Evolutionary conservation across 2,888 invertebrate genomes (phyloP), one percentile per base, ranked within the genome.

Genomic region (Acrobasis repandana): DNA sequence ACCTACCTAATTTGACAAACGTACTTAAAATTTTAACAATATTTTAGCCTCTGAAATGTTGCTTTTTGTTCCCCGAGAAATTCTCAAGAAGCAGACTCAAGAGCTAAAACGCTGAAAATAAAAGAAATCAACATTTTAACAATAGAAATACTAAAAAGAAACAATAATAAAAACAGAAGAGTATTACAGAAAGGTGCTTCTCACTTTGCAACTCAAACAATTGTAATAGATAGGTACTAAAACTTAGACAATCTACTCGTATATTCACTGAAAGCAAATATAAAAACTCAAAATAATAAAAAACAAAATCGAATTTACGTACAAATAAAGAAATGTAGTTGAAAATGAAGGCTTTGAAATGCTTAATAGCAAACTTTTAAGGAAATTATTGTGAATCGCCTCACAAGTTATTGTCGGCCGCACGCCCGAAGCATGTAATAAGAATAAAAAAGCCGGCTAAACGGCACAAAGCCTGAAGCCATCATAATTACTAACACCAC

Each of bases 401-500:
- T 71, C 66, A 67, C 71, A 70, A 75, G 73, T 74, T 73, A 76
- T 75, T 74, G 77, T 71, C 72, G 60, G 68, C 67, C 66, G 72
- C 67, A 67, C 65, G 75, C 72, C 65, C 71, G 36, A 58, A 58
- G 58, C 58, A 58, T 50, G 67, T 75, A 80, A 79, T 79, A 79
- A 79, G 79, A 79, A 78, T 78, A 72, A 78, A 76, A 75, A 75
- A 75, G 68, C 63, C 65, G 67, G 18, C 58, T 80, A 78, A 77
- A 77, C 68, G 70, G 56, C 67, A 78, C 74, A 80, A 75, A 75
- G 74, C 74, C 69, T 72, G 69, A 65, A 66, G 68, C 66, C 65
- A 65, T 68, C 70, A 75, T 80, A 84, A 84, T 86, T 82, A 78
- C 77, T 78, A 78, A 76, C 73, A 81, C 75, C 64, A 38, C 54